phyloP scores from a whole-genome alignment of 2,888 invertebrate species.

The Dilophus febrilis region DNA sequence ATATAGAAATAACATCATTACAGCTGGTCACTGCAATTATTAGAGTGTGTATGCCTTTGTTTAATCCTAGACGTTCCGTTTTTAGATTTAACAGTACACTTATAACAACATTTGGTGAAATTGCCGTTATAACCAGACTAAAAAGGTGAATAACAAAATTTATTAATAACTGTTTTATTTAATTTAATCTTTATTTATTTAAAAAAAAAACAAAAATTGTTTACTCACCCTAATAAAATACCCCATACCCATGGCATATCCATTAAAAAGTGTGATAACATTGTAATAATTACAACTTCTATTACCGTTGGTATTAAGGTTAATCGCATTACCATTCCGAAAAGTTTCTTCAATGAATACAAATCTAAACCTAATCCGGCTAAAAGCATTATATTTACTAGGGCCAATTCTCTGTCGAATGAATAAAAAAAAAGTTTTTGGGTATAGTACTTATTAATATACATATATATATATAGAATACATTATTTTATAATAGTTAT shows the following conservation, averaged over 20 bases:
- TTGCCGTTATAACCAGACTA: slow-evolving; percentile 45
- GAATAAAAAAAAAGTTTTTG: background rate
- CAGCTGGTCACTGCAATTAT: slow-evolving; percentile 40
- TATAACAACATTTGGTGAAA: slow-evolving; percentile 58
- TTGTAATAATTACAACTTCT: slow-evolving; percentile 36
- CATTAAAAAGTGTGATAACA: slow-evolving; percentile 36
- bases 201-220: no score
- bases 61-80: slow-evolving; percentile 40
- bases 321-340: slow-evolving; percentile 35
- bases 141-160: no score
- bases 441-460: background rate
- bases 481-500: background rate
- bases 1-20: slow-evolving; percentile 61
- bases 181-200: no score
- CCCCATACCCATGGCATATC: slow-evolving; percentile 45
- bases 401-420: slow-evolving; percentile 36
- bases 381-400: slow-evolving; percentile 44
- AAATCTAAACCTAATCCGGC: slow-evolving; percentile 48
- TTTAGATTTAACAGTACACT: slow-evolving; percentile 46
- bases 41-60: slow-evolving; percentile 57
- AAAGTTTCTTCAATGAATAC: slow-evolving; percentile 35
- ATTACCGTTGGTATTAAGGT: slow-evolving; percentile 40
- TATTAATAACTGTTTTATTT: background rate
- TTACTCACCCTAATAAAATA: slow-evolving; percentile 32
- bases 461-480: background rate